Evolutionary conservation across 2,888 invertebrate species (phyloP).

Genomic region (Branchinecta sandiegonensis): DNA sequence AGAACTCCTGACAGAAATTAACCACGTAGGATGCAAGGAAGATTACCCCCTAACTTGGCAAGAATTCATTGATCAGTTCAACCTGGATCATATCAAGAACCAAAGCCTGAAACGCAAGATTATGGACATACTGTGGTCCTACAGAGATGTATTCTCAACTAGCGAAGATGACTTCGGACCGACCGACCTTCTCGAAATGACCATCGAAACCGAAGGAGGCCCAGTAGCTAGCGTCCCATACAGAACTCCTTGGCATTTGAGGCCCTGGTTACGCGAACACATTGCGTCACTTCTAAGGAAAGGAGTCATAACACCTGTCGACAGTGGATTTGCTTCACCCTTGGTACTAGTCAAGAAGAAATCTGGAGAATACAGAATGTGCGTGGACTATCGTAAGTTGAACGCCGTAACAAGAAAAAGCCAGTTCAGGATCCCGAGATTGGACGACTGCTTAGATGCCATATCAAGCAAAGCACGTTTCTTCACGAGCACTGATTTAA

Average conservation of each 20-base stretch:
- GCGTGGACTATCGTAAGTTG: no score
- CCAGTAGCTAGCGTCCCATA: background rate
- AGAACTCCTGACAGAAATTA: no score
- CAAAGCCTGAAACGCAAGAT: background rate
- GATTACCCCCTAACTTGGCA: background rate
- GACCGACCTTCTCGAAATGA: background rate
- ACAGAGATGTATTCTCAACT: background rate
- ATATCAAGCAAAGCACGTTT: no score
- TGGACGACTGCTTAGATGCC: no score
- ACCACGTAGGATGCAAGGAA: no score
- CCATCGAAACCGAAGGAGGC: background rate
- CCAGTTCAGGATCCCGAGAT: no score
- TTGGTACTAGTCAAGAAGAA: no score
- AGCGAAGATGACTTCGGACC: background rate
- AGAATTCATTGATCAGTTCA: conserved; percentile 10
- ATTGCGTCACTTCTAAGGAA: no score
- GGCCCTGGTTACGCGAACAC: background rate
- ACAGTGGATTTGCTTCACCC: conserved; percentile 24
- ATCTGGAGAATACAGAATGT: no score
- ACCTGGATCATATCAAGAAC: background rate
- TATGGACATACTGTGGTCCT: conserved; percentile 1
- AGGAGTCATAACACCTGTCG: no score
- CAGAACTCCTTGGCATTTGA: background rate
- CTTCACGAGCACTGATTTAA: no score
- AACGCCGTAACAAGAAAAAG: no score